Conservation (phyloP, 2,113 vertebrate genomes). For the Cyprinodon tularosa region DNA sequence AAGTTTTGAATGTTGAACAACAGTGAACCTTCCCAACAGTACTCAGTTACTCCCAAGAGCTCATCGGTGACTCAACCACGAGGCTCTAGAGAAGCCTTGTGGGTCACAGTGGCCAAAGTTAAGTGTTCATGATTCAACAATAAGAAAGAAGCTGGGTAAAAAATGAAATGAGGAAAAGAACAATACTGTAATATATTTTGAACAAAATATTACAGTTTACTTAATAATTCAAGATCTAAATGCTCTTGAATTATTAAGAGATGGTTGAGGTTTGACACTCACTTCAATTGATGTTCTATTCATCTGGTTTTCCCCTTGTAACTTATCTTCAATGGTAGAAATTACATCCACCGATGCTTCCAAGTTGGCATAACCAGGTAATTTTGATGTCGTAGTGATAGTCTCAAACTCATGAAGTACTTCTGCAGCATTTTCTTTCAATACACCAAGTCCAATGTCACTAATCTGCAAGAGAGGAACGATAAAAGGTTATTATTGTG, state of each 20-base stretch:
- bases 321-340: rapidly evolving
- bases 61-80: too few relatives aligned
- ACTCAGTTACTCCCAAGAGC: too few relatives aligned
- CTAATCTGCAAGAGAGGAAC: slow-evolving; percentile 53
- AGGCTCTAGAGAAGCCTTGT: too few relatives aligned
- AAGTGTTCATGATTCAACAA: too few relatives aligned
- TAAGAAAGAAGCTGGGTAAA: too few relatives aligned
- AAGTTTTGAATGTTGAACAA: too few relatives aligned
- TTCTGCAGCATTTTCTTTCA: rapidly evolving
- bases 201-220: too few relatives aligned
- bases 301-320: rapidly evolving
- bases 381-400: background rate
- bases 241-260: background rate
- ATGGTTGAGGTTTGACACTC: slow-evolving; percentile 36
- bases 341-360: slow-evolving; percentile 45
- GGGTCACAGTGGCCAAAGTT: too few relatives aligned
- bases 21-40: too few relatives aligned
- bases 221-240: too few relatives aligned
- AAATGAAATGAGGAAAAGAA: too few relatives aligned
- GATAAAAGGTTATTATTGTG: background rate
- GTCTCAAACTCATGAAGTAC: slow-evolving; percentile 42
- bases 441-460: slow-evolving; percentile 60
- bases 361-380: slow-evolving; percentile 56
- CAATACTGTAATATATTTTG: too few relatives aligned
- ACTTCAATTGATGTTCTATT: background rate